These are phyloP conservation scores for Clarias laeviceps DNA, from an alignment of 2,797 vertebrate species.

Conservation along the genomic window DNA sequence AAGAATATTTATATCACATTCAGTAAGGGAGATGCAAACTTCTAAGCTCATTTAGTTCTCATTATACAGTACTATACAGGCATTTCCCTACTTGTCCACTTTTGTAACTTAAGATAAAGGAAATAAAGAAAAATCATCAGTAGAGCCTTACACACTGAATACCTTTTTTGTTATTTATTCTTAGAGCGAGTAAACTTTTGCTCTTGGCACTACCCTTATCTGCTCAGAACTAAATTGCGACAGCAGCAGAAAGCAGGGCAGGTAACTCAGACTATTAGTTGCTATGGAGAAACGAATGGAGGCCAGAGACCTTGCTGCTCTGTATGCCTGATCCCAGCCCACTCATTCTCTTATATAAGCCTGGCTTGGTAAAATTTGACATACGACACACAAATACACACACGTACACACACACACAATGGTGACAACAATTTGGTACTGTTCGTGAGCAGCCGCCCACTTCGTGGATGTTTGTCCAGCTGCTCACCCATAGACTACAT, in stretches of 20 bases:
- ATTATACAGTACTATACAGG: background rate
- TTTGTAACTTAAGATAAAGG: background rate
- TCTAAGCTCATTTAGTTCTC: background rate
- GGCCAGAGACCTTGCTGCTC: constrained; percentile 17
- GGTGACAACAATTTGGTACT: constrained; percentile 67
- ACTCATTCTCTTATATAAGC: constrained; percentile 66
- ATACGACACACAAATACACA: constrained; percentile 34
- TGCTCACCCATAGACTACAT: constrained; percentile 66
- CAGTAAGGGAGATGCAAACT: background rate
- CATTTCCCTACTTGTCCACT: background rate
- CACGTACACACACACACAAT: constrained; percentile 39
- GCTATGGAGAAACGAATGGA: background rate
- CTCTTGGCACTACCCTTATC: background rate
- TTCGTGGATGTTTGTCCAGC: constrained; percentile 72
- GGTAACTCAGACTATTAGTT: constrained; percentile 15
- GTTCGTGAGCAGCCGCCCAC: constrained; percentile 67
- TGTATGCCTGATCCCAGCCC: constrained; percentile 41
- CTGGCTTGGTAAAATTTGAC: constrained; percentile 71
- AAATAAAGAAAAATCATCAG: background rate
- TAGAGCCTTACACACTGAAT: background rate
- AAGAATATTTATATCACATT: background rate
- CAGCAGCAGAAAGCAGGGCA: background rate
- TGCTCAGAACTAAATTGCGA: background rate
- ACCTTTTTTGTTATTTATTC: background rate
- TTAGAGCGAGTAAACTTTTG: background rate